phyloP scores from a whole-genome alignment of 2,888 invertebrate species.

The Agrilus mali region DNA sequence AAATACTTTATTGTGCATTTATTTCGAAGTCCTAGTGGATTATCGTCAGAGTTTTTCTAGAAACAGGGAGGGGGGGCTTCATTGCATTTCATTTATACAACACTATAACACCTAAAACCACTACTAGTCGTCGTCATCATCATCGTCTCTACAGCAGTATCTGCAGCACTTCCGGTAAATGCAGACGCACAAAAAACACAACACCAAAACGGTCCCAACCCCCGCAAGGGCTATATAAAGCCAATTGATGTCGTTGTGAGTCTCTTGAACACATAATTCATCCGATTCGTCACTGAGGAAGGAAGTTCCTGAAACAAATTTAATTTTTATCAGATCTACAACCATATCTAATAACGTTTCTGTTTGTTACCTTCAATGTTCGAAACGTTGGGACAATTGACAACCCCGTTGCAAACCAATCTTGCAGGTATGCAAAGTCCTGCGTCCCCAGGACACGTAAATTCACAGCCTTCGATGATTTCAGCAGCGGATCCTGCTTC shows the following conservation, averaged over 20 bases:
- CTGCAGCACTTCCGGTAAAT: conserved; percentile 30
- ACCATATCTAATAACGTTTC: neutral
- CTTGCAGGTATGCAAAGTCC: conserved; percentile 73
- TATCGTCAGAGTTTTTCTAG: too few relatives aligned
- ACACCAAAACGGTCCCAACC: conserved; percentile 21
- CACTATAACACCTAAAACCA: too few relatives aligned
- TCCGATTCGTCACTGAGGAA: conserved; percentile 58
- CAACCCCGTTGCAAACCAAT: conserved; percentile 75
- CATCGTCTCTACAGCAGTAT: conserved; percentile 27
- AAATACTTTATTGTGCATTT: too few relatives aligned
- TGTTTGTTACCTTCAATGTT: conserved; percentile 34
- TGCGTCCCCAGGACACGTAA: conserved; percentile 75
- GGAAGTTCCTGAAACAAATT: conserved; percentile 21
- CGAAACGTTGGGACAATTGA: conserved; percentile 72
- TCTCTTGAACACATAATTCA: conserved; percentile 46
- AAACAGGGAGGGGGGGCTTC: too few relatives aligned
- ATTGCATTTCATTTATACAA: too few relatives aligned
- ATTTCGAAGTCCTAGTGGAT: too few relatives aligned
- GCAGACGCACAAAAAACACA: conserved; percentile 30
- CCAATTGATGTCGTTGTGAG: conserved; percentile 28
- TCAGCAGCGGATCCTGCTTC: conserved; percentile 39
- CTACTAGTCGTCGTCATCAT: neutral
- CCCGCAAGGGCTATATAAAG: conserved; percentile 26
- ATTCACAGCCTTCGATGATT: conserved; percentile 57
- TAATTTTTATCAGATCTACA: neutral